Evolutionary conservation across 2,888 invertebrate genomes (phyloP), one percentile per base, ranked within the genome.

Genomic region (Ischnura elegans): DNA sequence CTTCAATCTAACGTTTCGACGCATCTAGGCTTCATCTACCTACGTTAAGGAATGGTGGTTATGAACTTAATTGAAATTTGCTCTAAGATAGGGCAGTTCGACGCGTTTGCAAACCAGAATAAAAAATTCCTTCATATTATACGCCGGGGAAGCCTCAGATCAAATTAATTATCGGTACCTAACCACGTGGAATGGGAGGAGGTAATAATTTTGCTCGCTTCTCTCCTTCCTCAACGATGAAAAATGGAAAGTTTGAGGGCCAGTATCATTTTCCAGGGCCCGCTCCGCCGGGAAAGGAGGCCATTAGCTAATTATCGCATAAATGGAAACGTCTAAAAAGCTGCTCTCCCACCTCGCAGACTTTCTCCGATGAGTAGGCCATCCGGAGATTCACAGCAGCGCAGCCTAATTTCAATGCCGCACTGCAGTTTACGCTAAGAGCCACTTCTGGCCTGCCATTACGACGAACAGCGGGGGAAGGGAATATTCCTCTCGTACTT

Each of bases 251-350:
- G 76, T 36, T 25, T 36, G 76, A 76, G 76, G 36, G n/a, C 13
- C 76, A 76, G 29, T 76, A 36, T 76, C 76, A 36, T 76, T 76
- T 13, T 2, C 36, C 76, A 36, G 29, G 36, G 76, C 36, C n/a
- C 76, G 36, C 36, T 76, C 25, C 76, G 29, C 29, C 16, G 25
- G 36, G 36, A 36, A 36, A 5, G 16, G 76, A 36, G 36, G 36
- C 76, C 76, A 76, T 76, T 76, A 76, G 76, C 29, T 76, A 76
- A 76, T 76, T 76, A 76, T 76, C 76, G n/a, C 76, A 76, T 76
- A 36, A 76, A 36, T 29, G 36, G 76, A 76, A 36, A 76, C 76
- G 76, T 76, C 76, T 76, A 76, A 76, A 36, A 76, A 3, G 36
- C 29, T 36, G 29, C 36, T 10, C 36, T 10, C 36, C n/a, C 76